A percentile compares a stretch with the other conserved stretches of the same genome.
Conservation (phyloP, 2,113 vertebrate genomes). For the Dissostichus mawsoni region DNA sequence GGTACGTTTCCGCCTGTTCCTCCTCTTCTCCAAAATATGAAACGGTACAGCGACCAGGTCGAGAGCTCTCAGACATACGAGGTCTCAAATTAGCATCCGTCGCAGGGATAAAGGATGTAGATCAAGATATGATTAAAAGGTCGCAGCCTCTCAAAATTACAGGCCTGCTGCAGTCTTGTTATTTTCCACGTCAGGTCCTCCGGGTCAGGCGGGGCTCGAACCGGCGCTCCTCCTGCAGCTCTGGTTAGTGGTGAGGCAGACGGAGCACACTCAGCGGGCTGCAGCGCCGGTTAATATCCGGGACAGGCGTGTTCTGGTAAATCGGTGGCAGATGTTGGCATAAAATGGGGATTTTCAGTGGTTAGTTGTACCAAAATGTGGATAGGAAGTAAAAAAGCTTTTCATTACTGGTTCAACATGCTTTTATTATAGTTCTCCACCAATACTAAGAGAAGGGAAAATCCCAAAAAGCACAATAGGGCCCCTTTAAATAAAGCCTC, state of each 20-base stretch:
- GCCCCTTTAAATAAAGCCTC: too few relatives aligned
- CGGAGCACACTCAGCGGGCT: constrained; percentile 25
- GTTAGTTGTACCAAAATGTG: constrained; percentile 1
- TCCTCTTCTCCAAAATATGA: constrained; percentile 23
- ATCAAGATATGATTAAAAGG: constrained; percentile 66
- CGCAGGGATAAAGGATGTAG: constrained; percentile 40
- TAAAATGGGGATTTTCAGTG: neutral
- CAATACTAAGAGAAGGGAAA: too few relatives aligned
- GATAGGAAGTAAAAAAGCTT: constrained; percentile 6
- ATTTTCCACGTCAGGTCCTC: constrained; percentile 41
- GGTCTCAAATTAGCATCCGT: constrained; percentile 60
- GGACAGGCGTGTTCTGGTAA: constrained; percentile 44
- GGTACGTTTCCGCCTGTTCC: neutral
- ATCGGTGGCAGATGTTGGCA: constrained; percentile 66
- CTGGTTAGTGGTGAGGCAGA: constrained; percentile 46
- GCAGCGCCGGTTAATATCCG: constrained; percentile 36
- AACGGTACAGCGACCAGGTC: constrained; percentile 1
- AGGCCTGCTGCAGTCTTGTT: constrained; percentile 44
- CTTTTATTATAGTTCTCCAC: too few relatives aligned
- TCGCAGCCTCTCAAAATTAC: constrained; percentile 51
- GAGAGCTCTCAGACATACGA: constrained; percentile 22
- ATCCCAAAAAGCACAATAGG: too few relatives aligned
- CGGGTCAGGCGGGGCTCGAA: constrained; percentile 34
- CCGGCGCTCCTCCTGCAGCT: constrained; percentile 35
- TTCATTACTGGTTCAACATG: neutral